These are phyloP conservation scores for Cyclophora albipunctata DNA, from an alignment of 2,888 invertebrate genomes.

Conservation along the genomic window DNA sequence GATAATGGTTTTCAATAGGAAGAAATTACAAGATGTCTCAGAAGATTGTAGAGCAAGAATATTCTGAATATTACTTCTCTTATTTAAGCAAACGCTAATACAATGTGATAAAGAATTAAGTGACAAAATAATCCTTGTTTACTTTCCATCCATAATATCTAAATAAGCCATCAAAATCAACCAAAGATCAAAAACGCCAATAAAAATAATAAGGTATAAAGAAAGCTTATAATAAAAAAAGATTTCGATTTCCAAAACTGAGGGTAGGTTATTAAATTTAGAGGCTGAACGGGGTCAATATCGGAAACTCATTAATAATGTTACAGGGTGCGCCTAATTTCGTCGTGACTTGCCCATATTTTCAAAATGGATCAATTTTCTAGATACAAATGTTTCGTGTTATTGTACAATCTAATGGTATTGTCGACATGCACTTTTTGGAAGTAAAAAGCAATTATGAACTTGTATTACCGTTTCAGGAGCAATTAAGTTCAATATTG, in stretches of 20 bases:
- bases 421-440: too few relatives aligned
- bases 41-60: too few relatives aligned
- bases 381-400: constrained; percentile 27
- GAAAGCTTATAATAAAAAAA: constrained; percentile 33
- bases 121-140: too few relatives aligned
- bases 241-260: constrained; percentile 39
- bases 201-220: too few relatives aligned
- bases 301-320: constrained; percentile 70
- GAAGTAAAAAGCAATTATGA: too few relatives aligned
- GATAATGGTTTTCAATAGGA: not conserved
- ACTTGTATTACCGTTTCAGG: too few relatives aligned
- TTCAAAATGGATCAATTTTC: constrained; percentile 47
- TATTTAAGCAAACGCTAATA: too few relatives aligned
- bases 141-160: too few relatives aligned
- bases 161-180: not conserved
- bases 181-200: not conserved
- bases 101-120: too few relatives aligned
- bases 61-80: too few relatives aligned
- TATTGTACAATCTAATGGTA: constrained; percentile 13
- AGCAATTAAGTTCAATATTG: too few relatives aligned
- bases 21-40: too few relatives aligned
- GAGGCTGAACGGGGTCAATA: constrained; percentile 46
- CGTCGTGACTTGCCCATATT: constrained; percentile 54
- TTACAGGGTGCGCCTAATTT: constrained; percentile 62
- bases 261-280: constrained; percentile 49